A percentile compares a stretch with the other conserved stretches of the same genome.
These are phyloP conservation scores for Unio delphinus DNA, from an alignment of 2,888 invertebrate species.

Conservation along the genomic window DNA sequence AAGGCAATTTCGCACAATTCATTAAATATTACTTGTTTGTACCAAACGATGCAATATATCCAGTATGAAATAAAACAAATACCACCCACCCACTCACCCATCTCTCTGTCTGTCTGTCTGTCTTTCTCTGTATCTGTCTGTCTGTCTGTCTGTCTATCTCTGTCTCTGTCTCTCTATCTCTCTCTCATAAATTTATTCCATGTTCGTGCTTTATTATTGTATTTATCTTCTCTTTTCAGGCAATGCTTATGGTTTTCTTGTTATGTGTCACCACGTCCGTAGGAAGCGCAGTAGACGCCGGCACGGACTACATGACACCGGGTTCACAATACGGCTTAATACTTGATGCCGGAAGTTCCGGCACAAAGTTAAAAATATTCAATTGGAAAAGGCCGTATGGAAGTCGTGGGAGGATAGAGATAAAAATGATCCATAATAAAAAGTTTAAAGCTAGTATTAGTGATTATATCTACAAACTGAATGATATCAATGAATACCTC, in stretches of 20 bases:
- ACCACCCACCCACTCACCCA: no score
- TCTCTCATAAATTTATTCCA: no score
- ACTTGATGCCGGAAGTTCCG: slow-evolving; percentile 74
- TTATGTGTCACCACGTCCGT: slow-evolving; percentile 30
- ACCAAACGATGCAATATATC: no score
- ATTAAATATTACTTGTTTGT: no score
- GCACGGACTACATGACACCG: slow-evolving; percentile 1
- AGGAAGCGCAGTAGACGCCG: slow-evolving; percentile 7
- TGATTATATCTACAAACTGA: slow-evolving; percentile 26
- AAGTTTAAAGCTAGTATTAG: slow-evolving; percentile 53
- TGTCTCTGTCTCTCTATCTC: no score
- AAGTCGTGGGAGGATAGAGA: slow-evolving; percentile 1
- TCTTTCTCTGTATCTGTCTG: no score
- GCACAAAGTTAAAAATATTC: slow-evolving; percentile 73
- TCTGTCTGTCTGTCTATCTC: no score
- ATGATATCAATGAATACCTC: slow-evolving; percentile 49
- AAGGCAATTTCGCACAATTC: no score
- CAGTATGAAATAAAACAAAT: no score
- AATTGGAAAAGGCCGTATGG: slow-evolving; percentile 55
- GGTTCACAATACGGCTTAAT: slow-evolving; percentile 70
- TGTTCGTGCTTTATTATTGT: no score
- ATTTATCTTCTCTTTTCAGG: slow-evolving; percentile 19
- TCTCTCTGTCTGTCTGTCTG: no score
- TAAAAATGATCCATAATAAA: slow-evolving; percentile 16
- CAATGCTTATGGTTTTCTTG: slow-evolving; percentile 40